Percentiles rank a stretch among this genome's conserved stretches.
Evolutionary conservation across 2,797 vertebrate genomes (phyloP).

Genomic region (Eurystomus glaucurus): DNA sequence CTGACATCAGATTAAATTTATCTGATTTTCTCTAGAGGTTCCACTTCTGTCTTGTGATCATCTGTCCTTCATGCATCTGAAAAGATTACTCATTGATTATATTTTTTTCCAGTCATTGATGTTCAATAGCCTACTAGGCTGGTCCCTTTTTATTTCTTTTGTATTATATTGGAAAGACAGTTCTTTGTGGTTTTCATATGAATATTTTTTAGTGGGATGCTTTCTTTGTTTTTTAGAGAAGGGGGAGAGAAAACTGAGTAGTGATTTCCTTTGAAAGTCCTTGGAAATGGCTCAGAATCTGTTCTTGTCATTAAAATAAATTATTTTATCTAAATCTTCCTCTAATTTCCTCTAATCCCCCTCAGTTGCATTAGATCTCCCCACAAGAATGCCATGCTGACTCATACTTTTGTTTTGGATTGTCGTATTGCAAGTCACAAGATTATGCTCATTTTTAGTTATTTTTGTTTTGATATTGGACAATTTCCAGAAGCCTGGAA

Average conservation of each 20-base stretch:
- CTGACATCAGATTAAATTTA: not conserved
- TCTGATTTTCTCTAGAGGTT: not conserved
- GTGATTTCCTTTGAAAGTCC: not conserved
- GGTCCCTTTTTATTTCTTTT: not conserved
- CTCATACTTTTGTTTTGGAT: not conserved
- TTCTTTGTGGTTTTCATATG: not conserved
- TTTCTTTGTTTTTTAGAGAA: not conserved
- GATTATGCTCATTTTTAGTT: rapidly evolving
- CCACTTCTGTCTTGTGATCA: not conserved
- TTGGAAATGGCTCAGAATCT: not conserved
- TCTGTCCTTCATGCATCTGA: not conserved
- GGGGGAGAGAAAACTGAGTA: not conserved
- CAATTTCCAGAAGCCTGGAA: not conserved
- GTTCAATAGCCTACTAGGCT: not conserved
- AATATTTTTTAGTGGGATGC: rapidly evolving
- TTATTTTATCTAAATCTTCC: not conserved
- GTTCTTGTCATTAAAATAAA: not conserved
- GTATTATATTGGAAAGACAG: not conserved
- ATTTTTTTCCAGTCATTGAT: not conserved
- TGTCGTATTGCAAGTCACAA: not conserved
- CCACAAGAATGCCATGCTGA: not conserved
- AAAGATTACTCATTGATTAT: not conserved
- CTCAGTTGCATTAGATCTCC: not conserved
- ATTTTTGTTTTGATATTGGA: not conserved
- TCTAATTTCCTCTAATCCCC: not conserved